Base-by-base conservation (phyloP, 2,888 invertebrate genomes). In the Ceratothoa steindachneri region DNA sequence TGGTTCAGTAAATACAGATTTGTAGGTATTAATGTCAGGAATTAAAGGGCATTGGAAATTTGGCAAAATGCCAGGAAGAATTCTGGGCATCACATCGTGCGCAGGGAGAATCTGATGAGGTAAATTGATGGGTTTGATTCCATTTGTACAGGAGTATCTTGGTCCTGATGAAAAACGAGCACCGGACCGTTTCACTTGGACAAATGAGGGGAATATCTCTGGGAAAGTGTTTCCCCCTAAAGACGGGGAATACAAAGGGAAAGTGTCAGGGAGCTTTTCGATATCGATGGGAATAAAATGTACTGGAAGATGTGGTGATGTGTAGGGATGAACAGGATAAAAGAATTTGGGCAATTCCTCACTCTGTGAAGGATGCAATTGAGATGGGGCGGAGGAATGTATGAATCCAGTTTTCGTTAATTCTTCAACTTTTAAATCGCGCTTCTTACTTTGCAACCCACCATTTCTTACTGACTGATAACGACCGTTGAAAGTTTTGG, bases 241-340 rank as follows among this genome's bases (percentile, higher is more conserved):
- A 22, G 27, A 12, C n/a, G 60, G 60, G 12, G 60, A 60, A 7
- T 60, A 60, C 60, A 60, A 7, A 60, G 60, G 60, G 24, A 60
- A 24, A 24, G 24, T 22, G 12, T 60, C 22, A 24, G 60, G 60
- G n/a, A 60, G n/a, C 12, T 24, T 60, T 12, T 24, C 24, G 27
- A 24, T 12, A 24, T 60, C 60, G 60, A 60, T 60, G 12, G 60
- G 60, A 60, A 60, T 60, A 24, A 60, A 60, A 3, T 60, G 60
- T 2, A 60, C 60, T 24, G 60, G 60, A 22, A 60, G 24, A 3
- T 60, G 22, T n/a, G 19, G 60, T 22, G 60, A 60, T 22, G 27
- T 24, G 27, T 22, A 60, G 1, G 60, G 60, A 24, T 60, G 60
- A 2, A 60, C 60, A 24, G 60, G 60, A 24, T 60, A 60, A 60